A percentile compares a stretch with the other conserved stretches of the same genome.
phyloP scores from a whole-genome alignment of 2,797 vertebrate genomes.

The Synanceia verrucosa region DNA sequence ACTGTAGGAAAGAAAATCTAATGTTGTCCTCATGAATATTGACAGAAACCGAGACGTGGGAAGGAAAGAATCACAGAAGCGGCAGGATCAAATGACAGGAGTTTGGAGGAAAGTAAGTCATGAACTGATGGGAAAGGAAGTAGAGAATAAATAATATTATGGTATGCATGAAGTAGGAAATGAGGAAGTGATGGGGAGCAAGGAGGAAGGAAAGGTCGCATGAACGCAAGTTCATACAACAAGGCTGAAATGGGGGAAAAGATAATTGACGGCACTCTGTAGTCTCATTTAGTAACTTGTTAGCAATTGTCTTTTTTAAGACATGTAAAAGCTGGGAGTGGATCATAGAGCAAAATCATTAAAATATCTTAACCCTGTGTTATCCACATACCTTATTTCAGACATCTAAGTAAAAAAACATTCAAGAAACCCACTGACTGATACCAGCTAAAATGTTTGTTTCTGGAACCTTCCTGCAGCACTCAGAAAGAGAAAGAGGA shows the following conservation, averaged over 20 bases:
- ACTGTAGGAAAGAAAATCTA: conserved; percentile 1
- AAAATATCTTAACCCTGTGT: too few relatives aligned
- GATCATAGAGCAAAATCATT: too few relatives aligned
- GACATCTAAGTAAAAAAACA: too few relatives aligned
- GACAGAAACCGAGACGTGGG: neutral
- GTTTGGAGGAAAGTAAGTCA: neutral
- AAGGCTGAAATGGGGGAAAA: neutral
- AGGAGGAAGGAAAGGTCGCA: neutral
- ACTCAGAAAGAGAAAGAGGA: neutral
- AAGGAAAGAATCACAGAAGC: neutral
- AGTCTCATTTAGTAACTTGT: too few relatives aligned
- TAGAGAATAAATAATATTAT: neutral
- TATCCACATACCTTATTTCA: too few relatives aligned
- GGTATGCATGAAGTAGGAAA: neutral
- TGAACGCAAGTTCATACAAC: too few relatives aligned
- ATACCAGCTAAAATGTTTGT: too few relatives aligned
- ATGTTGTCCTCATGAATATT: neutral
- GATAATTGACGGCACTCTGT: too few relatives aligned
- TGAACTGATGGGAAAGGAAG: neutral
- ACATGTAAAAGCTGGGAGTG: too few relatives aligned
- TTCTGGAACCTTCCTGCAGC: too few relatives aligned
- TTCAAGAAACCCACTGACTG: too few relatives aligned
- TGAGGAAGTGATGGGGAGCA: neutral
- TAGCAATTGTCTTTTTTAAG: too few relatives aligned
- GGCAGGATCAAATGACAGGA: neutral